Base-by-base conservation (phyloP, 2,888 invertebrate genomes). In the Drosophila mercatorum region DNA sequence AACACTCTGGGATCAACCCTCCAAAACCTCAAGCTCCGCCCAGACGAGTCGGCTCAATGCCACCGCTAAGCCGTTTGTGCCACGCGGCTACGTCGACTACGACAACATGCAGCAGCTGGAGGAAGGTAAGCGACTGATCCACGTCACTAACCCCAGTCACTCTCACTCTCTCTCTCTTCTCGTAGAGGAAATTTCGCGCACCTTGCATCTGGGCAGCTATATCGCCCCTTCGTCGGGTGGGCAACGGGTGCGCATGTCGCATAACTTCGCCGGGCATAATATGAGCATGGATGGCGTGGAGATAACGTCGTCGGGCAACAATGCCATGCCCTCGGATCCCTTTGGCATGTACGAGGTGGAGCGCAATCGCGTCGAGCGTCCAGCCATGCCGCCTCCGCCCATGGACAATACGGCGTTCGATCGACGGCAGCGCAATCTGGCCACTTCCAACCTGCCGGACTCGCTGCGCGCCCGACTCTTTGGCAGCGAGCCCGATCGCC, bases 41-140 rank as follows among this genome's bases (percentile, higher is more conserved):
- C 34, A n/a, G 17, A n/a, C 64, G 3, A 71, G 70, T 49, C 75
- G 75, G 0, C 46, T 78, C 0, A 78, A 62, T 36, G 65, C 62
- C 1, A 11, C 56, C 5, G 75, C 75, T 28, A 86, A 84, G 26
- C 67, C 87, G 3, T 86, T 81, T 31, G 86, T 90, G 3, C 92
- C 92, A 28, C 90, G 90, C 7, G 92, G 92, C 17, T 93, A 93
- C 66, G 84, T 93, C 6, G 93, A 93, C 59, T 92, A 92, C 51
- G 93, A 93, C 64, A 92, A 93, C 59, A 93, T 93, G 93, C 91
- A 92, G 41, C 73, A 90, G 31, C 74, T 92, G 63, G 93, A 93
- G 70, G 91, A 92, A 71, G 92, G 93, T 91, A 76, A 81, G 78
- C 71, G 2, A 75, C 1, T 7, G 3, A 17, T 17, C 2, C 28